These are phyloP conservation scores for Nephrotoma guestfalica DNA, from an alignment of 2,888 invertebrate species.

Conservation along the genomic window DNA sequence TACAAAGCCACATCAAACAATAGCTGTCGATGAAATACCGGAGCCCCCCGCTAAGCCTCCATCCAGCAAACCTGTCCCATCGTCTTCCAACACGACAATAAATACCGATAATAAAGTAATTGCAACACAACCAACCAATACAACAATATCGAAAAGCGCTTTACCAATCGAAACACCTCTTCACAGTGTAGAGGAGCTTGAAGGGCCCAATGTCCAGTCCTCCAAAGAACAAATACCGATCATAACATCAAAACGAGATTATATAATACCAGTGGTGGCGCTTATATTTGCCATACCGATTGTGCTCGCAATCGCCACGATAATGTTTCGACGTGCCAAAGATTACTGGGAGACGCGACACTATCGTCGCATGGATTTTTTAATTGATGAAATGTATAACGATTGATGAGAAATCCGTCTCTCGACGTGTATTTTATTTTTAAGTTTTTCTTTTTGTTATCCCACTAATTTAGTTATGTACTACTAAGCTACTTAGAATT, in stretches of 20 bases:
- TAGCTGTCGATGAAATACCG: slow-evolving; percentile 30
- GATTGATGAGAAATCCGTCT: slow-evolving; percentile 35
- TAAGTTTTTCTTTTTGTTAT: neutral
- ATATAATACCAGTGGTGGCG: slow-evolving; percentile 59
- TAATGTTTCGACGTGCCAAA: slow-evolving; percentile 53
- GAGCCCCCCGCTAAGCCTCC: neutral
- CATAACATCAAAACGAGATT: slow-evolving; percentile 36
- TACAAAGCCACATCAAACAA: slow-evolving; percentile 38
- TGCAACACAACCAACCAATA: neutral
- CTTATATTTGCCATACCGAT: slow-evolving; percentile 56
- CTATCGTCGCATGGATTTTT: slow-evolving; percentile 75
- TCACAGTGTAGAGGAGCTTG: slow-evolving; percentile 8
- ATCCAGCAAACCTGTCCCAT: neutral
- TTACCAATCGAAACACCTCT: neutral
- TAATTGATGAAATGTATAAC: slow-evolving; percentile 82
- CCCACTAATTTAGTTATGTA: neutral
- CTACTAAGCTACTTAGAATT: neutral
- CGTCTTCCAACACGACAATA: neutral
- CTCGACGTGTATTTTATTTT: neutral
- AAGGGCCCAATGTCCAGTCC: slow-evolving; percentile 19
- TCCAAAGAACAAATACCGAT: slow-evolving; percentile 18
- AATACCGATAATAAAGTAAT: neutral
- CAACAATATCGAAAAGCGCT: neutral
- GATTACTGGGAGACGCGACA: slow-evolving; percentile 78
- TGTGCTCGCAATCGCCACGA: slow-evolving; percentile 46